Conservation (phyloP, 1,140 invertebrate genomes). For the Drosophila parvula region DNA sequence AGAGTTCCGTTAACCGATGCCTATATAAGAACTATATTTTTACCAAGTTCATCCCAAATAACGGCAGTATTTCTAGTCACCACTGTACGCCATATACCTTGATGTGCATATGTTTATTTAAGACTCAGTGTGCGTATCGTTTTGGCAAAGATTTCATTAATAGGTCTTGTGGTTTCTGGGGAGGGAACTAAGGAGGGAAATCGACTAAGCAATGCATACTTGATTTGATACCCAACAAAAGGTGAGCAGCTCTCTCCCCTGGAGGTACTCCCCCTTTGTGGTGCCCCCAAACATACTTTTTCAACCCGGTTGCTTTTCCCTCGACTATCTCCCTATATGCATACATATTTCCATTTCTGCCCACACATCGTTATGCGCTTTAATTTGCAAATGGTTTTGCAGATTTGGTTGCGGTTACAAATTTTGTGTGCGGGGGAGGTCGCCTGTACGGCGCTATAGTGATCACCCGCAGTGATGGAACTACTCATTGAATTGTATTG, state of each 20-base stretch:
- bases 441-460: slow-evolving; percentile 11
- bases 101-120: slow-evolving; percentile 35
- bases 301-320: slow-evolving; percentile 8
- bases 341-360: slow-evolving; percentile 19
- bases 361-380: slow-evolving; percentile 59
- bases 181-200: slow-evolving; percentile 12
- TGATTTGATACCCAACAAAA: slow-evolving; percentile 66
- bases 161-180: slow-evolving; percentile 60
- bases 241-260: slow-evolving; percentile 19
- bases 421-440: slow-evolving; percentile 32
- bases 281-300: background rate
- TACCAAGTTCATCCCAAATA: background rate
- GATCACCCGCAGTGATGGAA: slow-evolving; percentile 24
- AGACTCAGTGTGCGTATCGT: slow-evolving; percentile 51
- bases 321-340: background rate
- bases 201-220: slow-evolving; percentile 50
- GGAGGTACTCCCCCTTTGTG: background rate
- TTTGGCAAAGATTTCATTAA: slow-evolving; percentile 78
- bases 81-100: slow-evolving; percentile 7
- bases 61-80: background rate
- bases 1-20: background rate
- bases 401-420: slow-evolving; percentile 46
- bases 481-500: slow-evolving; percentile 14
- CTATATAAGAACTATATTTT: background rate
- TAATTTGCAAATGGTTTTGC: slow-evolving; percentile 67